Evolutionary conservation across 1,140 invertebrate genomes (phyloP).

Genomic region (Octopus sinensis): DNA sequence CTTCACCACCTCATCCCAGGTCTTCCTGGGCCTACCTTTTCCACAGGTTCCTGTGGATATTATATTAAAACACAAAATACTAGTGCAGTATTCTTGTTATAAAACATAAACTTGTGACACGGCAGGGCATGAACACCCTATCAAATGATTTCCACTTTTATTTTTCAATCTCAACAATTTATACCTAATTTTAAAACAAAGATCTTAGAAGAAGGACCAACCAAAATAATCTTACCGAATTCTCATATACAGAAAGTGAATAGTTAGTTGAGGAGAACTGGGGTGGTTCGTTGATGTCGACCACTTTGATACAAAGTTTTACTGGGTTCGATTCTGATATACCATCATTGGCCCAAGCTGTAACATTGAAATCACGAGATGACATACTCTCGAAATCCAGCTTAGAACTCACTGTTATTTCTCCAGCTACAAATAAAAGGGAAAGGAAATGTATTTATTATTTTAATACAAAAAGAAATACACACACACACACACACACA

Average conservation of each 20-base stretch:
- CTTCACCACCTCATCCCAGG: no score
- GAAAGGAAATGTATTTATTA: background rate
- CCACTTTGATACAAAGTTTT: background rate
- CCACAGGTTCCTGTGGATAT: no score
- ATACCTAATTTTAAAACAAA: background rate
- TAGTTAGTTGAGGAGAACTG: background rate
- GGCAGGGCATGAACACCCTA: no score
- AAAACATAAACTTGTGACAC: no score
- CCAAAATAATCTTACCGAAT: background rate
- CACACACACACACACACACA: no score
- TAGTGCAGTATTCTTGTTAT: no score
- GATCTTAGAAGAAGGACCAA: background rate
- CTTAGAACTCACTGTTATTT: background rate
- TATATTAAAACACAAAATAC: no score
- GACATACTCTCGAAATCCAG: background rate
- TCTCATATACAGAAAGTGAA: background rate
- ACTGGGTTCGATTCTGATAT: background rate
- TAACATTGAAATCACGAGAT: background rate
- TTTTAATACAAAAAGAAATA: no score
- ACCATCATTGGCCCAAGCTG: background rate
- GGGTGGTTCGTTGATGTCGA: constrained; percentile 1
- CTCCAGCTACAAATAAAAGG: background rate
- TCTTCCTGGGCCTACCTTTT: no score
- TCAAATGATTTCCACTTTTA: no score
- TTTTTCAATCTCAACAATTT: no score